phyloP scores from a whole-genome alignment of 2,113 vertebrate genomes.

The Rhabdornis inornatus region DNA sequence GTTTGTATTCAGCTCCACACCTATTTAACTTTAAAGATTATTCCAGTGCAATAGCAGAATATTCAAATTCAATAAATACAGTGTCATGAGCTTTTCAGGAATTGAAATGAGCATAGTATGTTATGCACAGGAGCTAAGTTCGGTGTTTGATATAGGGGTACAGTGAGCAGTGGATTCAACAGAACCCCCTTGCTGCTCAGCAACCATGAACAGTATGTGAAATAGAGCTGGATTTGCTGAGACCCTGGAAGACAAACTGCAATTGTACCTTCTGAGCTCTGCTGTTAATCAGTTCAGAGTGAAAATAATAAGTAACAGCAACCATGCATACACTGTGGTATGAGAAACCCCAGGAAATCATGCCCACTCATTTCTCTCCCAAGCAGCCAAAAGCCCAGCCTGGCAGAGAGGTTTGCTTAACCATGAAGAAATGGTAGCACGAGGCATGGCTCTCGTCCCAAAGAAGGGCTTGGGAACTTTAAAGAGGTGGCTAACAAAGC shows the following conservation, averaged over 20 bases:
- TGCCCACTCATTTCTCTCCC: neutral
- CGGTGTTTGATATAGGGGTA: neutral
- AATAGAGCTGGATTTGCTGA: neutral
- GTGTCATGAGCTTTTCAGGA: neutral
- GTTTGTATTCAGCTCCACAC: neutral
- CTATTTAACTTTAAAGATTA: neutral
- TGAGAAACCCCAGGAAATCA: neutral
- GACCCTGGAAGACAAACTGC: neutral
- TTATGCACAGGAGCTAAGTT: neutral
- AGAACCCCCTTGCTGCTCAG: neutral
- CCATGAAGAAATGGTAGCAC: neutral
- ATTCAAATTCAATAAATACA: neutral
- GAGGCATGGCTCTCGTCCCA: neutral
- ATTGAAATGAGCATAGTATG: neutral
- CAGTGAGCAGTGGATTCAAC: neutral
- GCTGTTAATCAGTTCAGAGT: constrained; percentile 24
- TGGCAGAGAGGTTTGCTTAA: neutral
- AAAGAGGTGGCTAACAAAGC: neutral
- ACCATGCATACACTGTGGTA: neutral
- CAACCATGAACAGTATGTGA: neutral
- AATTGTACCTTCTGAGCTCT: neutral
- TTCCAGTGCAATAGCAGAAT: neutral
- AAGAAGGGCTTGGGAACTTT: neutral
- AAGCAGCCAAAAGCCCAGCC: neutral
- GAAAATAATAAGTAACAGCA: constrained; percentile 46